Evolutionary conservation across 2,888 invertebrate genomes (phyloP), one percentile per base, ranked within the genome.

Genomic region (Dryadula phaetusa): DNA sequence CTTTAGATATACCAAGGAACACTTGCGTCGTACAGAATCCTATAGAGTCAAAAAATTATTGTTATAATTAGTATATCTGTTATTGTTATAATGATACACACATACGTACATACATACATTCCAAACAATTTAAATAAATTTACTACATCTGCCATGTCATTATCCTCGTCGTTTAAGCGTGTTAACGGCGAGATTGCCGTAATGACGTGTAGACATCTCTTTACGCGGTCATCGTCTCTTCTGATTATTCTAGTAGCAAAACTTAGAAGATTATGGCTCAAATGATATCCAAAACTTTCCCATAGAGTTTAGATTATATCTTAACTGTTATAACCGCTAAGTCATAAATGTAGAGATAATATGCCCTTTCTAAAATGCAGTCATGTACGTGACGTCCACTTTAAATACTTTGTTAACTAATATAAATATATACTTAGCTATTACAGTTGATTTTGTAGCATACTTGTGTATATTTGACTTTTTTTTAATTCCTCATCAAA

Each of bases 111-210:
- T 70, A 69, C 71, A 70, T 69, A 74, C 72, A 73, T 73, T 75
- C 71, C 71, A 67, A 80, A 82, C 84, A 85, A 84, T 88, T 87
- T 84, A 85, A 82, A 84, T 83, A 82, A 85, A 86, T 86, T 86
- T 81, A 79, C 84, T 82, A 80, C 91, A 91, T 87, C 90, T 90
- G 89, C 83, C 86, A 78, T 86, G 91, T 91, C 92, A 88, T 92
- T 92, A 91, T 83, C 86, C 90, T 80, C 80, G 80, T 85, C 85
- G 86, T 90, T 90, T 88, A 84, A 87, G 88, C 88, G 85, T 86
- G 89, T 91, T 92, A 92, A 88, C 84, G 82, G 80, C 80, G 80
- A 82, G 82, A 83, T 85, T 82, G 82, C 77, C 79, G 80, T 90
- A 86, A 90, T 87, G 83, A 83, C 77, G 79, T 80, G 82, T 83